Base-by-base conservation (phyloP, 2,113 vertebrate species). In the Hemichromis elongatus region DNA sequence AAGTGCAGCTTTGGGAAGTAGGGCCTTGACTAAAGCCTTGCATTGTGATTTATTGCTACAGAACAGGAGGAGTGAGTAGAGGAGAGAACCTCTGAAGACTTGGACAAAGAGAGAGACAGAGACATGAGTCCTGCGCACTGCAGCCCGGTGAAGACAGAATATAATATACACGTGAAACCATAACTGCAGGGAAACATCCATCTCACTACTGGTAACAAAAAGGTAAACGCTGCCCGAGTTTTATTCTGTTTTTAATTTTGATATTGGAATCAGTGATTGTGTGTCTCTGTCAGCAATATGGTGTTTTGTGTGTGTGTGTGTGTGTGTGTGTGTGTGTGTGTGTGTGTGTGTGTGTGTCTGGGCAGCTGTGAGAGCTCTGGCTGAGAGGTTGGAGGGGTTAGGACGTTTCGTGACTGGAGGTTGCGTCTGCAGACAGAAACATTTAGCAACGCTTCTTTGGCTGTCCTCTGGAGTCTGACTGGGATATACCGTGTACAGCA, bases 41-140 rank as follows among this genome's bases (percentile, higher is more conserved):
- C 35, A 54, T 18, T 77, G 79, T 79, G 54, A 80, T 88, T 85
- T 87, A 52, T 57, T 84, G 68, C 90, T 61, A 26, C 83, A 47
- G 90, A 84, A 86, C 68, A 79, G 30, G 63, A 35, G 80, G 81
- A 63, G 56, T 61, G 50, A 55, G 70, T 26, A 13, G 35, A 83
- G 52, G 77, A 37, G 63, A 88, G 80, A 61, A 61, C 56, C 73
- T 90, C 33, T 55, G 85, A 86, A 53, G 84, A 88, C 70, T 77
- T 77, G 88, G 89, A 93, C 79, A 90, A 73, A 87, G 81, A 75
- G 42, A 61, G 50, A 77, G 33, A 88, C 54, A 86, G 86, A 84
- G 91, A 92, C 79, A 96, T 95, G 93, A 95, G 77, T 90, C 86
- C 92, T 92, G 91, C 78, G 75, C 59, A 50, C 83, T 82, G 80